phyloP scores from a whole-genome alignment of 2,888 invertebrate genomes.

The Brassicogethes aeneus region DNA sequence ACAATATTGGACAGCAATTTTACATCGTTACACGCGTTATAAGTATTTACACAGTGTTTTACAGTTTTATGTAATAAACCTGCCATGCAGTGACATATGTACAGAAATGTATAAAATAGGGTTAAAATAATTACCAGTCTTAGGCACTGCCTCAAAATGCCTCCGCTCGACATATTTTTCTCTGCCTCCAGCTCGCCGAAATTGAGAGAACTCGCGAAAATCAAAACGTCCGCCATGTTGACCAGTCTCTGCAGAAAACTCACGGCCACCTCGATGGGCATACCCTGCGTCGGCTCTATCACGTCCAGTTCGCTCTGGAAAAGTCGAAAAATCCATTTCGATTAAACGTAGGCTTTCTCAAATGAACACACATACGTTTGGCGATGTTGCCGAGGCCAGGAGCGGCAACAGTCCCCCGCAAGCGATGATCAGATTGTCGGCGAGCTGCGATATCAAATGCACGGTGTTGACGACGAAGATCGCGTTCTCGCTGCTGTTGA shows the following conservation, averaged over 20 bases:
- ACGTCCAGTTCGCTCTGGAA: conserved; percentile 94
- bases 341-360: not conserved
- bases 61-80: not conserved
- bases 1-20: too few relatives aligned
- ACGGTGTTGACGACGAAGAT: conserved; percentile 99
- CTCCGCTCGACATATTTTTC: conserved; percentile 99
- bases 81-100: not conserved
- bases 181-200: conserved; percentile 97
- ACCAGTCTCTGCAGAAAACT: conserved; percentile 96
- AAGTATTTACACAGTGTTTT: too few relatives aligned
- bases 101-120: not conserved
- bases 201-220: conserved; percentile 95
- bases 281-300: conserved; percentile 95
- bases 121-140: conserved; percentile 72
- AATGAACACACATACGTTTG: conserved; percentile 68
- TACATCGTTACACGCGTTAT: too few relatives aligned
- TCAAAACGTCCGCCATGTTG: conserved; percentile 96
- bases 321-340: conserved; percentile 3
- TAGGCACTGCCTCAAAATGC: conserved; percentile 92
- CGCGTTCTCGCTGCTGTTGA: conserved; percentile 96
- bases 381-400: conserved; percentile 95
- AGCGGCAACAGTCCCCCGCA: conserved; percentile 95
- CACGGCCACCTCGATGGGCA: conserved; percentile 96
- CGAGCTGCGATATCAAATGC: conserved; percentile 96
- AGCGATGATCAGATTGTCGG: conserved; percentile 97